Conservation (phyloP, 2,888 invertebrate genomes). For the Trachelus stipa region DNA sequence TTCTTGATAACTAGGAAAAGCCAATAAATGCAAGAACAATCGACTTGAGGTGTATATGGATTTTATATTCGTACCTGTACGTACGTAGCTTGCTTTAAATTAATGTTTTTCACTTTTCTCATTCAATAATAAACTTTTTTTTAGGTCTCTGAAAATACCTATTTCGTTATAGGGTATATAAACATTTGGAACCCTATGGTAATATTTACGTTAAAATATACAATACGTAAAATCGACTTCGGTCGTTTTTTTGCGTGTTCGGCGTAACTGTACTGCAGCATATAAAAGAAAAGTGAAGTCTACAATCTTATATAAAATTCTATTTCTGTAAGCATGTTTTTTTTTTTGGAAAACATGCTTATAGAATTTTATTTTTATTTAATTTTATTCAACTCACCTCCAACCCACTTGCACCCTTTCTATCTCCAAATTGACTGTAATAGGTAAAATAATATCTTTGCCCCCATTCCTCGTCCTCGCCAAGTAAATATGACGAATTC, state of each 20-base stretch:
- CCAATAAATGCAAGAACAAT: background rate
- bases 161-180: background rate
- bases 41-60: background rate
- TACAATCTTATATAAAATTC: background rate
- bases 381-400: constrained; percentile 52
- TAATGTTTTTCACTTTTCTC: background rate
- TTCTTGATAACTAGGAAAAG: background rate
- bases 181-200: background rate
- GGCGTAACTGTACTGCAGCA: background rate
- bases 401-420: constrained; percentile 58
- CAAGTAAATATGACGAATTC: constrained; percentile 69
- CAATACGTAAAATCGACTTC: background rate
- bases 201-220: background rate
- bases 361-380: no score
- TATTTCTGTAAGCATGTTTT: background rate
- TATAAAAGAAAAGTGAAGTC: background rate
- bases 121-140: background rate
- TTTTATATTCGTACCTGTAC: background rate
- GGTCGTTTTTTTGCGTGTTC: background rate
- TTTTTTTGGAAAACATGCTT: no score
- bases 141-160: background rate
- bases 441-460: constrained; percentile 71
- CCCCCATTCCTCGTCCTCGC: constrained; percentile 70
- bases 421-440: constrained; percentile 69
- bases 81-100: background rate